Percentiles rank a stretch among this genome's conserved stretches.
These are phyloP conservation scores for Alosa sapidissima DNA, from an alignment of 2,797 vertebrate species.

Conservation along the genomic window DNA sequence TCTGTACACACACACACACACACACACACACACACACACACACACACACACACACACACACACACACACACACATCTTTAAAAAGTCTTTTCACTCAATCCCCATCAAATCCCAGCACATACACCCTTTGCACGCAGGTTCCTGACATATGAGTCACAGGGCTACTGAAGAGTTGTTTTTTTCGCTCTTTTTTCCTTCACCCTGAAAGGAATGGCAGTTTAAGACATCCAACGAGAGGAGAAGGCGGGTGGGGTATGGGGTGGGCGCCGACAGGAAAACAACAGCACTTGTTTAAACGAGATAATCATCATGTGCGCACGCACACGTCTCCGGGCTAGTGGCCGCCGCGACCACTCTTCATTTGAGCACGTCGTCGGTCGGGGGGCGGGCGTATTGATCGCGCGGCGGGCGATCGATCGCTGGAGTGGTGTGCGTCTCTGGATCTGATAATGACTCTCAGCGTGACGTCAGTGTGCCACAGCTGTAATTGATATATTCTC, in stretches of 20 bases:
- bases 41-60: conserved; percentile 25
- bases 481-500: conserved; percentile 77
- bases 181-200: not conserved
- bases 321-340: conserved; percentile 55
- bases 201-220: not conserved
- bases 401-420: conserved; percentile 76
- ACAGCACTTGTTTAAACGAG: conserved; percentile 55
- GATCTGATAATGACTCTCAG: conserved; percentile 79
- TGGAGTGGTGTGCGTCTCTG: conserved; percentile 74
- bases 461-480: conserved; percentile 73
- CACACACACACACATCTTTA: conserved; percentile 18
- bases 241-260: not conserved
- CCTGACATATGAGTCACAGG: not conserved
- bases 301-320: conserved; percentile 57
- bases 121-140: not conserved
- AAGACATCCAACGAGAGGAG: not conserved
- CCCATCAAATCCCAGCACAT: conserved; percentile 25
- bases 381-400: conserved; percentile 76
- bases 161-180: not conserved
- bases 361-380: conserved; percentile 65
- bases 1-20: conserved; percentile 27
- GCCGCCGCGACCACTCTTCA: conserved; percentile 67
- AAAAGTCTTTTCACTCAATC: conserved; percentile 30
- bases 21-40: conserved; percentile 23
- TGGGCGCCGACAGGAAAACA: conserved; percentile 24